Percentiles rank a stretch among this genome's conserved stretches.
Conservation (phyloP, 1,140 invertebrate species). For the Yoshiicerus persimilis region DNA sequence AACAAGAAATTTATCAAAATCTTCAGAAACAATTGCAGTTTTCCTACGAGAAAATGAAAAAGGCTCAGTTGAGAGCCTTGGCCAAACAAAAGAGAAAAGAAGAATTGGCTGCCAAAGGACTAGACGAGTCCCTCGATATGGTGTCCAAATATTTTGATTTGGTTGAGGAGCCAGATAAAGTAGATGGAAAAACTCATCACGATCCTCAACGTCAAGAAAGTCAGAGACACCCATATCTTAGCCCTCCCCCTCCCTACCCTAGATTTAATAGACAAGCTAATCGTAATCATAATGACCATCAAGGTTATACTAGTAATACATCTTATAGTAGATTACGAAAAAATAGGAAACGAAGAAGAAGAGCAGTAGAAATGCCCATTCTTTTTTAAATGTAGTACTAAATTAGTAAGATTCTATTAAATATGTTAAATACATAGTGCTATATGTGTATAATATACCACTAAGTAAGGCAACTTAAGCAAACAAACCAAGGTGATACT, state of each 20-base stretch:
- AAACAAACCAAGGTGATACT: neutral
- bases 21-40: conserved; percentile 33
- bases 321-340: neutral
- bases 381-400: neutral
- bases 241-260: neutral
- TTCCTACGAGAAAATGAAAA: conserved; percentile 36
- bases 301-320: neutral
- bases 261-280: neutral
- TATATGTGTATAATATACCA: too few relatives aligned
- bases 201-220: neutral
- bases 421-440: neutral
- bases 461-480: neutral
- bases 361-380: neutral
- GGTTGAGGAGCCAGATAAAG: conserved; percentile 25
- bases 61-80: conserved; percentile 31
- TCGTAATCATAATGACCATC: neutral
- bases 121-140: conserved; percentile 39
- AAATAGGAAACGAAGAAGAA: neutral
- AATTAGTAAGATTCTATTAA: neutral
- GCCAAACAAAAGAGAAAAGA: conserved; percentile 41
- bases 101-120: conserved; percentile 21
- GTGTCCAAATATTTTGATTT: conserved; percentile 40
- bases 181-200: neutral
- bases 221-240: neutral
- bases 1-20: conserved; percentile 25